Evolutionary conservation across 2,797 vertebrate genomes (phyloP).

Genomic region (Paramormyrops hopkinsi): DNA sequence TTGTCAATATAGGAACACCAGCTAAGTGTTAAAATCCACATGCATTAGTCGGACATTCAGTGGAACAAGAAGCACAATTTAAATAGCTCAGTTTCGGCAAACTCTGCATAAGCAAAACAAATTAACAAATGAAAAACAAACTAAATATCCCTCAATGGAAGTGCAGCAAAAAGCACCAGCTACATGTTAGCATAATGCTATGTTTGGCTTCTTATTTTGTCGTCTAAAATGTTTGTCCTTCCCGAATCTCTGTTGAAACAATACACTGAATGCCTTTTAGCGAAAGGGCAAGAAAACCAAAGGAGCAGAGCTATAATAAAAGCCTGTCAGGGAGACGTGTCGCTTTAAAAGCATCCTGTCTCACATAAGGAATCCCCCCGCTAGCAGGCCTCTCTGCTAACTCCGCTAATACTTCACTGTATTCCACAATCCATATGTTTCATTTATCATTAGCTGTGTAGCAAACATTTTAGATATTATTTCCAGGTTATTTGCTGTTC

Average conservation of each 20-base stretch:
- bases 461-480: not conserved
- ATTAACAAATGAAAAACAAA: not conserved
- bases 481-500: not conserved
- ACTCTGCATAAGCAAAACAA: not conserved
- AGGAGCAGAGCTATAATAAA: not conserved
- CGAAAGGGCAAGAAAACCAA: not conserved
- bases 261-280: not conserved
- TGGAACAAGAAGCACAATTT: not conserved
- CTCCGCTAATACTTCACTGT: not conserved
- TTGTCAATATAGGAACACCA: not conserved
- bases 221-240: not conserved
- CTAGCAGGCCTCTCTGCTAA: not conserved
- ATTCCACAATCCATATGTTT: not conserved
- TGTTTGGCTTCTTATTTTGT: not conserved
- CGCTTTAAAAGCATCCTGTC: not conserved
- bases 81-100: not conserved
- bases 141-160: not conserved
- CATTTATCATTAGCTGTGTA: not conserved
- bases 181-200: not conserved
- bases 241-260: not conserved
- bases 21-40: not conserved
- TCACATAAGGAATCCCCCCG: not conserved
- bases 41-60: not conserved
- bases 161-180: not conserved
- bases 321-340: not conserved